Evolutionary conservation across 1,140 invertebrate species (phyloP), one percentile per base, ranked within the genome.

Genomic region (Venustaconcha ellipsiformis): DNA sequence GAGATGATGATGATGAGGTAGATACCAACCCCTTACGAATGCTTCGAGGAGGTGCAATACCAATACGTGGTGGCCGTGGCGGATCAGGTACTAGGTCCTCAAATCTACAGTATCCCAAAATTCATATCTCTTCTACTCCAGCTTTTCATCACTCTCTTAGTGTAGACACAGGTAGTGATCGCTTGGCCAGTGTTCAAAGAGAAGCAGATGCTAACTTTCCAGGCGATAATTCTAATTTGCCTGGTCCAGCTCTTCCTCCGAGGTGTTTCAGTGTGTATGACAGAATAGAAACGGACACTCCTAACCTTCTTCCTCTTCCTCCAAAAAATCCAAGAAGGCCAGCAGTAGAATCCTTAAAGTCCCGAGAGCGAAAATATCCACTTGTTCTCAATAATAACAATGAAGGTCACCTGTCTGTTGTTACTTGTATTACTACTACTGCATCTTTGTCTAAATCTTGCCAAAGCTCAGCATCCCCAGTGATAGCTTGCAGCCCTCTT

Each of bases 301-400:
- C 69, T 63, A 84, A 88, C 72, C 78, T 80, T 65, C 80, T 84
- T 23, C 96, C 96, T 1, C 86, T 97, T 76, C 96, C 96, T 1
- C 96, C 96, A 0, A 91, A 95, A 80, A 95, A 96, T 84, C 92
- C 94, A 66, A 93, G 93, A 48, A 94, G 94, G 83, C 87, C 93
- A 17, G 92, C 92, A 72, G 91, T 92, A 1, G 69, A 84, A 26
- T 92, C 92, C 75, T 83, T 84, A 26, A 92, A 94, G 81, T 94
- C 95, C 3, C 90, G 95, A 56, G 96, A 95, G 70, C 91, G 96
- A 63, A 96, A 96, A 87, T 94, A 97, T 92, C 96, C 96, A 0
- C 88, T 97, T n/a, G 30, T 81, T 55, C 78, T 80, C 66, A 69
- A 78, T 58, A 70, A 75, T 65, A 67, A 68, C 26, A 72, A 62